Conservation (phyloP, 2,888 invertebrate species). For the Amphipoea lucens region DNA sequence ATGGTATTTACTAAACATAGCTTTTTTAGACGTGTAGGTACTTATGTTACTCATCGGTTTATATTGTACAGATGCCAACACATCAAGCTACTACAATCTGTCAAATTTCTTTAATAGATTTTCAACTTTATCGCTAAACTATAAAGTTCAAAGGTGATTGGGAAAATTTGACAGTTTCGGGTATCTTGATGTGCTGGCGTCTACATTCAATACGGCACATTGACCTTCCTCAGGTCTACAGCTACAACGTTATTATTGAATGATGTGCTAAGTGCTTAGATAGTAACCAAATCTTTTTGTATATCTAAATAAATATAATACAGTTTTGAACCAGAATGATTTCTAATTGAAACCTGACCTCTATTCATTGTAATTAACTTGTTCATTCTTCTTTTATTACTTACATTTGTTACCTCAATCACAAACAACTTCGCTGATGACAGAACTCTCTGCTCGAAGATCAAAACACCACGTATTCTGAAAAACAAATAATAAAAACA, state of each 20-base stretch:
- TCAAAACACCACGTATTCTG: conserved; percentile 6
- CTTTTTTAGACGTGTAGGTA: conserved; percentile 22
- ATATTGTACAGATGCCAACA: neutral
- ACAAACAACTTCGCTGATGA: too few relatives aligned
- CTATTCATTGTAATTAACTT: too few relatives aligned
- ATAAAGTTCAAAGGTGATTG: too few relatives aligned
- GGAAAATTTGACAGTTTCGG: too few relatives aligned
- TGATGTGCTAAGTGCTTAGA: conserved; percentile 7
- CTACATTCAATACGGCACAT: conserved; percentile 39
- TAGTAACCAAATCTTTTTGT: neutral
- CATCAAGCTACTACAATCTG: too few relatives aligned
- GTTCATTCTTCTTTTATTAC: neutral
- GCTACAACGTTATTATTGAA: neutral
- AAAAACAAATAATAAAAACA: conserved; percentile 30
- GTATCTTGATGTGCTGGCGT: too few relatives aligned
- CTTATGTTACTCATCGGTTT: conserved; percentile 34
- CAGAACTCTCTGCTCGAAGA: too few relatives aligned
- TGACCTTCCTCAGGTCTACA: conserved; percentile 26
- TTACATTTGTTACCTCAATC: neutral
- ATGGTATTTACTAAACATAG: conserved; percentile 36
- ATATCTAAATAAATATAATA: neutral
- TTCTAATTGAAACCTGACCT: neutral
- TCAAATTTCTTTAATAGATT: too few relatives aligned
- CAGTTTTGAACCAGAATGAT: neutral
- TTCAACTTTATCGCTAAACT: too few relatives aligned